phyloP scores from a whole-genome alignment of 2,113 vertebrate species.

The Festucalex cinctus region DNA sequence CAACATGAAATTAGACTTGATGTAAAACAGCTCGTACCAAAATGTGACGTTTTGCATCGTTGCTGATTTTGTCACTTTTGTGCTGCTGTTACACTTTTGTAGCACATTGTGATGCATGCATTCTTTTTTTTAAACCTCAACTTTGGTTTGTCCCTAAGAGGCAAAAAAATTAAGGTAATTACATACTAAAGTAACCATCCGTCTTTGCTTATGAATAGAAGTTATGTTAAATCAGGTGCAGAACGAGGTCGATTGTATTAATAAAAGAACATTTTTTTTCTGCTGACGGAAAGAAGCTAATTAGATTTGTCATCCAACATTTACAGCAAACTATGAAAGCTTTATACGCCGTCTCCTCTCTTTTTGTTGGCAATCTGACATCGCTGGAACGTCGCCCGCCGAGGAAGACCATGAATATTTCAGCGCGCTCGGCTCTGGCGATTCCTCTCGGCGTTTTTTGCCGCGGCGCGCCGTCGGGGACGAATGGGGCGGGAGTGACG shows the following conservation, averaged over 20 bases:
- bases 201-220: not conserved
- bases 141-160: not conserved
- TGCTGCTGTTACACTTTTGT: not conserved
- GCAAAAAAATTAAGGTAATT: not conserved
- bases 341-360: not conserved
- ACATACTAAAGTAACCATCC: not conserved
- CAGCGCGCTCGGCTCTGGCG: not conserved
- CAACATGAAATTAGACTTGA: too few species aligned
- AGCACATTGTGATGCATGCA: not conserved
- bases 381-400: not conserved
- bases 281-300: conserved; percentile 17
- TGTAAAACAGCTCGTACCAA: too few species aligned
- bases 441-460: not conserved
- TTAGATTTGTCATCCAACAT: conserved; percentile 24
- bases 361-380: not conserved
- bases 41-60: too few species aligned
- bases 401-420: not conserved
- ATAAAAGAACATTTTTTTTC: not conserved
- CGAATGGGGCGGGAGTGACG: conserved; percentile 5
- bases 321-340: not conserved
- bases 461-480: not conserved
- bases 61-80: not conserved
- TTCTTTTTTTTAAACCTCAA: not conserved
- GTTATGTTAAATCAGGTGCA: not conserved
- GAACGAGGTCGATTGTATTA: conserved; percentile 5